phyloP scores from a whole-genome alignment of 37 sponge, comb jelly and placozoan species.

The Halichondria panicea region DNA sequence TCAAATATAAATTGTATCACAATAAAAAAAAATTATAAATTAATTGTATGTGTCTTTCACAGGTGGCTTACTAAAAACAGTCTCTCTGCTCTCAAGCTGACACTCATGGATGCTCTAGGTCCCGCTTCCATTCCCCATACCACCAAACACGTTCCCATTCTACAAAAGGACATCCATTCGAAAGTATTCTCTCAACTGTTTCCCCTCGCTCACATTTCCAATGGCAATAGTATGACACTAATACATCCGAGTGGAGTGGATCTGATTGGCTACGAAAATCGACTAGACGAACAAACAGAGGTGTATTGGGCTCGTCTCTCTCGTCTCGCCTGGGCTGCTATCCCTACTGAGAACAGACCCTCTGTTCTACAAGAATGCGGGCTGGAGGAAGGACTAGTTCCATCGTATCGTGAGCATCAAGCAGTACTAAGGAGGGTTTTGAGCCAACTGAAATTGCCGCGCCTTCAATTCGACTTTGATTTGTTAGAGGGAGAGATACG shows the following conservation, averaged over 20 bases:
- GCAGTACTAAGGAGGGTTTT: slow-evolving; percentile 15
- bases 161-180: slow-evolving; percentile 49
- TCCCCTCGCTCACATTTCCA: slow-evolving; percentile 44
- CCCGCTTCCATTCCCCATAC: slow-evolving; percentile 61
- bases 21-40: not conserved
- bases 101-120: slow-evolving; percentile 81
- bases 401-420: slow-evolving; percentile 34
- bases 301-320: slow-evolving; percentile 31
- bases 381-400: not conserved
- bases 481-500: slow-evolving; percentile 53
- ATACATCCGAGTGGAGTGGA: slow-evolving; percentile 42
- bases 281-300: slow-evolving; percentile 25
- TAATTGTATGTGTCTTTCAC: not conserved
- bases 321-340: slow-evolving; percentile 24
- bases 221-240: slow-evolving; percentile 31
- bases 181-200: slow-evolving; percentile 44
- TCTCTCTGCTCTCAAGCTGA: slow-evolving; percentile 62
- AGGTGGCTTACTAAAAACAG: slow-evolving; percentile 80
- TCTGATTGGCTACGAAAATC: slow-evolving; percentile 12
- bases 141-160: slow-evolving; percentile 52
- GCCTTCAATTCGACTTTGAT: slow-evolving; percentile 37
- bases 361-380: not conserved
- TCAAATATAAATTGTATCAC: not conserved
- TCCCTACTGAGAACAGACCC: slow-evolving; percentile 18
- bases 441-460: slow-evolving; percentile 15